phyloP scores from a whole-genome alignment of 2,888 invertebrate genomes.

The Lasioglossum malachurum region DNA sequence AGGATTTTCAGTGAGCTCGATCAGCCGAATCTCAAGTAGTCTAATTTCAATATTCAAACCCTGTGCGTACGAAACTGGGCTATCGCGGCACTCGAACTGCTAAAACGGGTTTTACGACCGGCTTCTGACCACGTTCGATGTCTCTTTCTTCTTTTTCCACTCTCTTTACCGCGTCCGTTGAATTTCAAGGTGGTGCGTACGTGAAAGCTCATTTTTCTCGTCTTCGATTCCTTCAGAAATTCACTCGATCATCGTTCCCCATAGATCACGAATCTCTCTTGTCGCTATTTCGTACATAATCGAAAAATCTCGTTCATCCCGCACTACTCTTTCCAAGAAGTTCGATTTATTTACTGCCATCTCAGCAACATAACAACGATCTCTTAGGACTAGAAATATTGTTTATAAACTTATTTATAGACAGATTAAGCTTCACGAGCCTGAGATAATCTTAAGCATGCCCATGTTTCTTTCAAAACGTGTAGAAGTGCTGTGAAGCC shows the following conservation, averaged over 20 bases:
- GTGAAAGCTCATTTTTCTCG: constrained; percentile 47
- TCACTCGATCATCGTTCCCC: background rate
- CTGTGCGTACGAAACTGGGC: constrained; percentile 63
- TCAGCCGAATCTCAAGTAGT: constrained; percentile 31
- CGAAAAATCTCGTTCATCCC: background rate
- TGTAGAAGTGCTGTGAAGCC: no score
- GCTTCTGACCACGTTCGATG: constrained; percentile 60
- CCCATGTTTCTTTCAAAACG: no score
- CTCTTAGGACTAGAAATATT: background rate
- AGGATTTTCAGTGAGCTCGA: background rate
- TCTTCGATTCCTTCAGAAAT: background rate
- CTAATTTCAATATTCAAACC: constrained; percentile 62
- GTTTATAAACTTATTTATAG: background rate
- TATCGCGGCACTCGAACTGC: constrained; percentile 67
- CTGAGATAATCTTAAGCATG: no score
- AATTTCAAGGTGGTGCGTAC: constrained; percentile 18
- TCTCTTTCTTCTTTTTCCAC: constrained; percentile 45
- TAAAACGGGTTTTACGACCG: constrained; percentile 71
- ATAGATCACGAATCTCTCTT: background rate
- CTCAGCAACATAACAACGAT: no score
- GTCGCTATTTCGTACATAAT: background rate
- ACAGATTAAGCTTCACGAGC: background rate
- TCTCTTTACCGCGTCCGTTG: constrained; percentile 27
- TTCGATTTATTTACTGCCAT: background rate
- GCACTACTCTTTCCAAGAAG: background rate